A percentile compares a stretch with the other conserved stretches of the same genome.
phyloP scores from a whole-genome alignment of 2,797 vertebrate species.

The Trachops cirrhosus region DNA sequence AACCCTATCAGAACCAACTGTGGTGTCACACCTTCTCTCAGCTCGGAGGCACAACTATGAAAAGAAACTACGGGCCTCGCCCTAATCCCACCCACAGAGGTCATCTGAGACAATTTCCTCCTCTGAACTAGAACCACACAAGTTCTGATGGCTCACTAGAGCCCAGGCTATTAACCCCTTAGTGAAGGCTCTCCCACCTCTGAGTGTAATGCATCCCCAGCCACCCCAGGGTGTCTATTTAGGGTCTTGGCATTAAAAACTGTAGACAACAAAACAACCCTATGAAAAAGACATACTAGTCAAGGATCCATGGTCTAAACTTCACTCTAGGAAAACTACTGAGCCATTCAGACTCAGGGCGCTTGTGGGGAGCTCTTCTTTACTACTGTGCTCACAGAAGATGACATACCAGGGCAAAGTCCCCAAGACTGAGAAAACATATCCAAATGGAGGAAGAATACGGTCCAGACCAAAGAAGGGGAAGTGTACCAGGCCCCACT shows the following conservation, averaged over 20 bases:
- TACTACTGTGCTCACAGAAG: not conserved
- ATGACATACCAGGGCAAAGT: slow-evolving; percentile 31
- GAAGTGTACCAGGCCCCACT: not conserved
- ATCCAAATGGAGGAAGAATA: not conserved
- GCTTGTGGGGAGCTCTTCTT: not conserved
- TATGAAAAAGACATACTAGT: not conserved
- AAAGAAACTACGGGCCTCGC: not conserved
- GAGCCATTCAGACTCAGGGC: not conserved
- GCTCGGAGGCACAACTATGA: not conserved
- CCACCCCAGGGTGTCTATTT: not conserved
- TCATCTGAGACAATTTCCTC: not conserved
- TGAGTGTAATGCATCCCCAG: not conserved
- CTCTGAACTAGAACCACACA: not conserved
- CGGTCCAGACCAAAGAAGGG: not conserved
- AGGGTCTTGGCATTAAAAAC: not conserved
- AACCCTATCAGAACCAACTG: not conserved
- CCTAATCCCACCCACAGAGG: not conserved
- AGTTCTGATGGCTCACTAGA: not conserved
- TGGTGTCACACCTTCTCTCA: not conserved
- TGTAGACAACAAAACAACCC: not conserved
- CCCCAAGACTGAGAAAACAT: slow-evolving; percentile 8
- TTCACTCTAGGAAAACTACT: not conserved
- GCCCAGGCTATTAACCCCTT: not conserved
- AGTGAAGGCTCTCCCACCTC: not conserved
- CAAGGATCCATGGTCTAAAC: not conserved